Conservation (phyloP, 2,113 vertebrate species). For the Cyprinodon tularosa region DNA sequence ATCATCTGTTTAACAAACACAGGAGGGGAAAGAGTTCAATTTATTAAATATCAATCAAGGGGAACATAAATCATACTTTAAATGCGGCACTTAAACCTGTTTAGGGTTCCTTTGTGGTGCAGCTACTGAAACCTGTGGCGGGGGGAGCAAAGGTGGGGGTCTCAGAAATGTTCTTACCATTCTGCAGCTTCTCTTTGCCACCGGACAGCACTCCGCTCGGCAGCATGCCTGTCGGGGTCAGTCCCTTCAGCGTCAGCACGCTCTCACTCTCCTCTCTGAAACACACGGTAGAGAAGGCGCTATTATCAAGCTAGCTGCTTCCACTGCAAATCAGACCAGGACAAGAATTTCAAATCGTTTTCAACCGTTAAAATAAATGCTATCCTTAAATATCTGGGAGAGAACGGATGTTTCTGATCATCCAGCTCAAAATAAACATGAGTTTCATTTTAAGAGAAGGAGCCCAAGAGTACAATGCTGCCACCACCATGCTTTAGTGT, state of each 20-base stretch:
- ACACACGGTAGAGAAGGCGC: neutral
- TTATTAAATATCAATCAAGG: neutral
- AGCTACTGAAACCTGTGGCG: slow-evolving; percentile 9
- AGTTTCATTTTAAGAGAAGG: too few relatives aligned
- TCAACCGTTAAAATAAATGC: too few relatives aligned
- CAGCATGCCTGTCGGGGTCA: slow-evolving; percentile 98
- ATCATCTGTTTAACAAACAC: slow-evolving; percentile 4
- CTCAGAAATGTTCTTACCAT: slow-evolving; percentile 84
- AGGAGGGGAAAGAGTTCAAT: neutral
- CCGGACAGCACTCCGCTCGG: slow-evolving; percentile 97
- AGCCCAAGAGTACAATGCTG: neutral
- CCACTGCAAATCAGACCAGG: too few relatives aligned
- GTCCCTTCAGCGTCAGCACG: slow-evolving; percentile 94
- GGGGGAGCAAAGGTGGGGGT: slow-evolving; percentile 11
- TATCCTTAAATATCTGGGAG: too few relatives aligned
- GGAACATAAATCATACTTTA: neutral
- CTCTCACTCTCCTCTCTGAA: slow-evolving; percentile 98
- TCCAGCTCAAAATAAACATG: neutral
- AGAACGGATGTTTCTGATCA: neutral
- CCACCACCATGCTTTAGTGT: neutral
- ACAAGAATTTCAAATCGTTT: too few relatives aligned
- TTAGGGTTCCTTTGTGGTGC: slow-evolving; percentile 13
- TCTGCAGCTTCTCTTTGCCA: slow-evolving; percentile 97
- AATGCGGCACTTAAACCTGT: neutral
- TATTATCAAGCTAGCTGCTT: neutral